These are phyloP conservation scores for Drosophila athabasca DNA, from an alignment of 1,140 invertebrate genomes.

Conservation along the genomic window DNA sequence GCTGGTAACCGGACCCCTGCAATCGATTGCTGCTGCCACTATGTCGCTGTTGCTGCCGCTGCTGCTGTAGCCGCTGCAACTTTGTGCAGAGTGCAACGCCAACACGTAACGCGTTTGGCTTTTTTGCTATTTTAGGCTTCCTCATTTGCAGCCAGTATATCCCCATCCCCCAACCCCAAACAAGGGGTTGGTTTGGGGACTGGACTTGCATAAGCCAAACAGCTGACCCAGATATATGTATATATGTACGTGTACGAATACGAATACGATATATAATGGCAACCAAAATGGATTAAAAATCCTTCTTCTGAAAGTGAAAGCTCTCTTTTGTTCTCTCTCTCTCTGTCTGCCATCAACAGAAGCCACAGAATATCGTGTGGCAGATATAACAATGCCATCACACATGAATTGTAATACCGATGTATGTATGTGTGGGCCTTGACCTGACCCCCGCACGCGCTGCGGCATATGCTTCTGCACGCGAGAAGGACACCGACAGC, in stretches of 20 bases:
- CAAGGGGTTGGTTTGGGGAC: constrained; percentile 27
- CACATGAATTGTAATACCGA: too few relatives aligned
- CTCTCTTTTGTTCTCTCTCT: constrained; percentile 25
- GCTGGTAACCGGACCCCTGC: constrained; percentile 59
- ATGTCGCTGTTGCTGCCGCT: constrained; percentile 22
- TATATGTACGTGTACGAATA: constrained; percentile 6
- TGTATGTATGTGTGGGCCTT: too few relatives aligned
- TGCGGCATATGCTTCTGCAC: too few relatives aligned
- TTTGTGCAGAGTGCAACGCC: constrained; percentile 38
- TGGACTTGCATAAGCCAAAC: constrained; percentile 55
- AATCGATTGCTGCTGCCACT: constrained; percentile 48
- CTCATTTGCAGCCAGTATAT: constrained; percentile 62
- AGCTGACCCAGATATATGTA: constrained; percentile 46
- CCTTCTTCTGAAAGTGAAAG: constrained; percentile 47
- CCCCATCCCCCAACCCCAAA: constrained; percentile 17
- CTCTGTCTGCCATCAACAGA: not conserved
- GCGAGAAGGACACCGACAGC: too few relatives aligned
- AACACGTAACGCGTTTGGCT: constrained; percentile 58
- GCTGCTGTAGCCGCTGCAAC: constrained; percentile 46
- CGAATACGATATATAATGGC: too few relatives aligned
- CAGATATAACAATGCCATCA: too few relatives aligned
- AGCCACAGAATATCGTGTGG: too few relatives aligned
- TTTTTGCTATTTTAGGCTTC: constrained; percentile 75
- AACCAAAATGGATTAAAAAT: constrained; percentile 34
- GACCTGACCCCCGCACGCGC: too few relatives aligned